A percentile compares a stretch with the other conserved stretches of the same genome.
These are phyloP conservation scores for Drosophila ananassae DNA, from an alignment of 1,140 invertebrate species.

Conservation along the genomic window DNA sequence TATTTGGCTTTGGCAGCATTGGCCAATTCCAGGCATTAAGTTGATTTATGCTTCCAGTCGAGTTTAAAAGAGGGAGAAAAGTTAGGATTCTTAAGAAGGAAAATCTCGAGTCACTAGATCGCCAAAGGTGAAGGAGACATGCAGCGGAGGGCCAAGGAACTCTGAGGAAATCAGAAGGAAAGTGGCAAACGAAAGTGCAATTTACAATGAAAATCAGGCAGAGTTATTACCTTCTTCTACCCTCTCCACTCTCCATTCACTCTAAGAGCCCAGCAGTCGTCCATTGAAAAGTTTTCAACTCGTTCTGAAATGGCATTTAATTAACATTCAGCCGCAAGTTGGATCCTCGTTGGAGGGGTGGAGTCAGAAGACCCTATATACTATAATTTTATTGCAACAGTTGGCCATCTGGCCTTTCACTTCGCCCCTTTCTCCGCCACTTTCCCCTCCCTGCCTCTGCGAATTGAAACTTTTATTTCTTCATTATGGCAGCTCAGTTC, in stretches of 20 bases:
- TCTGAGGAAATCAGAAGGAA: not conserved
- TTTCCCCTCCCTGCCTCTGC: not conserved
- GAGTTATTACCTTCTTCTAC: not conserved
- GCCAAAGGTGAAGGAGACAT: not conserved
- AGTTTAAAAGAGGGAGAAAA: constrained; percentile 10
- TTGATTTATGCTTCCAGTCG: constrained; percentile 24
- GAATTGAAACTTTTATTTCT: constrained; percentile 34
- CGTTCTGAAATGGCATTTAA: constrained; percentile 24
- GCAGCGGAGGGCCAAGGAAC: not conserved
- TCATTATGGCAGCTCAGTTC: constrained; percentile 31
- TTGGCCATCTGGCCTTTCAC: constrained; percentile 5
- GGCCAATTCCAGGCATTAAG: not conserved
- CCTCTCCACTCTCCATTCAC: not conserved
- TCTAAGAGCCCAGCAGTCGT: not conserved
- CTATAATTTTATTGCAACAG: constrained; percentile 31
- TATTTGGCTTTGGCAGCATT: constrained; percentile 8
- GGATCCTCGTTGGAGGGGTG: not conserved
- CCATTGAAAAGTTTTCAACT: constrained; percentile 14
- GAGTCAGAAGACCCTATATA: not conserved
- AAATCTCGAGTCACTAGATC: not conserved
- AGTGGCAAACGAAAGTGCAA: constrained; percentile 16
- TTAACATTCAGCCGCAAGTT: constrained; percentile 31
- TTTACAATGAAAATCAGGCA: constrained; percentile 5
- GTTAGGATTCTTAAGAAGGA: not conserved
- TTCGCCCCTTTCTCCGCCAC: not conserved